These are phyloP conservation scores for Meloidogyne hapla DNA, from an alignment of 1,140 invertebrate genomes.

Conservation along the genomic window DNA sequence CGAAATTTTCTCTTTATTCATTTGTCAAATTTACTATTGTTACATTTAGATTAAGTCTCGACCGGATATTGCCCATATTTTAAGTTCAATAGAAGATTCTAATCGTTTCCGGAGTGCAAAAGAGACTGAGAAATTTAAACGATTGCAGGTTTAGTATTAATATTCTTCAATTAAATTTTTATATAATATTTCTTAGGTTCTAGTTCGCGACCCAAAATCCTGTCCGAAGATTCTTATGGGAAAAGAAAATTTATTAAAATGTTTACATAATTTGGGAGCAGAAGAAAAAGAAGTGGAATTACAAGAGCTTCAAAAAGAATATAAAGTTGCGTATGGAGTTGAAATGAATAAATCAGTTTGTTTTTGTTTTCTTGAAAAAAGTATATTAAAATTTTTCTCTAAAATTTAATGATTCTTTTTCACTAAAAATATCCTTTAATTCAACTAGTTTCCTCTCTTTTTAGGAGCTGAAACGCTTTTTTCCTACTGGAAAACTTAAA, in stretches of 20 bases:
- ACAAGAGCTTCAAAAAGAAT: slow-evolving; percentile 1
- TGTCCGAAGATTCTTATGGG: slow-evolving; percentile 11
- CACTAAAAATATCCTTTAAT: too few relatives aligned
- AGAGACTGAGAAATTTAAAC: slow-evolving; percentile 4
- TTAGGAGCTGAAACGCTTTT: slow-evolving; percentile 17
- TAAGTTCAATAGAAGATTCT: slow-evolving; percentile 22
- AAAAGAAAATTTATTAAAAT: slow-evolving; percentile 15
- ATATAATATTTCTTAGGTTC: neutral
- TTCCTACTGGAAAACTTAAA: slow-evolving; percentile 18
- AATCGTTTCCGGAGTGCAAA: neutral
- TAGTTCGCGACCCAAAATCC: slow-evolving; percentile 19
- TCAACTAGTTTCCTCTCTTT: too few relatives aligned
- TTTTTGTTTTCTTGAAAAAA: neutral
- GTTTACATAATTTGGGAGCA: neutral
- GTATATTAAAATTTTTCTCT: neutral
- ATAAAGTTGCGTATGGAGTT: neutral
- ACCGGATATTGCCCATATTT: slow-evolving; percentile 15
- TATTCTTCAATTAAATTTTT: neutral
- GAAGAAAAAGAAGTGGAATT: neutral
- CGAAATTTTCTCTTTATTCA: too few relatives aligned
- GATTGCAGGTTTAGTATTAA: slow-evolving; percentile 2
- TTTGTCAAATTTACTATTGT: too few relatives aligned
- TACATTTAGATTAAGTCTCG: slow-evolving; percentile 10
- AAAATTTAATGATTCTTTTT: too few relatives aligned
- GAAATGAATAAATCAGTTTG: slow-evolving; percentile 20